Percentiles rank a stretch among this genome's conserved stretches.
Conservation (phyloP, 2,888 invertebrate species). For the Cacoxenus indagator region DNA sequence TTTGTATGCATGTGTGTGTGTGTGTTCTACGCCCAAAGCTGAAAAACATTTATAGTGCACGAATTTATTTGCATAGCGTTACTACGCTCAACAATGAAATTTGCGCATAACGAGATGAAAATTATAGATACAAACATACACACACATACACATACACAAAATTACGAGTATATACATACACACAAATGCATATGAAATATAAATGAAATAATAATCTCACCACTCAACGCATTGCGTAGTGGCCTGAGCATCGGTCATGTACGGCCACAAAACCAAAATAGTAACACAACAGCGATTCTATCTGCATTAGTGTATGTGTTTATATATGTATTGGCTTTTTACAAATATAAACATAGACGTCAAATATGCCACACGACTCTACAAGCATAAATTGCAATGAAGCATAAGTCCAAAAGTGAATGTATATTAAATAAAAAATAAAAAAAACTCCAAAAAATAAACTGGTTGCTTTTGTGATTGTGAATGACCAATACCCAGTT, state of each 20-base stretch:
- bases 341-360: constrained; percentile 8
- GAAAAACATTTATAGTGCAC: background rate
- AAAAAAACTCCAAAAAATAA: background rate
- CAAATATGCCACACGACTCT: background rate
- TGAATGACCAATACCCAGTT: too few relatives aligned
- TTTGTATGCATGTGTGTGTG: background rate
- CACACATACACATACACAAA: constrained; percentile 29
- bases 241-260: background rate
- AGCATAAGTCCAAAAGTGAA: background rate
- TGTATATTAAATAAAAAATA: background rate
- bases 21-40: background rate
- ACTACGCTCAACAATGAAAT: constrained; percentile 58
- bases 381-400: constrained; percentile 16
- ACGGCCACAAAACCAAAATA: constrained; percentile 52
- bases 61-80: constrained; percentile 41
- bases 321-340: background rate
- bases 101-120: constrained; percentile 62
- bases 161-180: constrained; percentile 30
- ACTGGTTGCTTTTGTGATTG: background rate
- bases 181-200: constrained; percentile 41
- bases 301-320: background rate
- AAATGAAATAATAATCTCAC: constrained; percentile 58
- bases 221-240: background rate
- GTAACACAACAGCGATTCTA: constrained; percentile 39
- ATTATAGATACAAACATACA: constrained; percentile 48